Evolutionary conservation across 1,140 invertebrate genomes (phyloP).

Genomic region (Lycorma delicatula): DNA sequence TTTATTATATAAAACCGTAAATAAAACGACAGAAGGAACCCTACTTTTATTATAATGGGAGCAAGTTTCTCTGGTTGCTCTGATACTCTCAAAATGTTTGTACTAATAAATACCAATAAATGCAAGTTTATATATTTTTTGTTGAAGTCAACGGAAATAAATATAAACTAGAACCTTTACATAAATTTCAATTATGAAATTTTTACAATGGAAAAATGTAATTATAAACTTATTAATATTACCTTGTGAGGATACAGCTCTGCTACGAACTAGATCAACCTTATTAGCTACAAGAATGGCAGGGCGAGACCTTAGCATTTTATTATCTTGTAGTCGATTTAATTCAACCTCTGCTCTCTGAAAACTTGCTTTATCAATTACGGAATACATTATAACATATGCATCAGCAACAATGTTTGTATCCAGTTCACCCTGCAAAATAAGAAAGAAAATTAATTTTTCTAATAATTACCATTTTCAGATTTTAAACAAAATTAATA

Average conservation of each 20-base stretch:
- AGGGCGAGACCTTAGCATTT: constrained; percentile 61
- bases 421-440: constrained; percentile 64
- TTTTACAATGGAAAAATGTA: neutral
- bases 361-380: constrained; percentile 83
- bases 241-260: constrained; percentile 86
- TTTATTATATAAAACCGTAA: too few relatives aligned
- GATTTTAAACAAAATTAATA: too few relatives aligned
- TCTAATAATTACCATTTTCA: too few relatives aligned
- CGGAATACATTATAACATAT: constrained; percentile 83
- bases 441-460: too few relatives aligned
- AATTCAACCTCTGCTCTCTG: constrained; percentile 70
- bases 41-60: too few relatives aligned
- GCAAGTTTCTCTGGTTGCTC: too few relatives aligned
- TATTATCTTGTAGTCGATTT: constrained; percentile 60
- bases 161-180: neutral
- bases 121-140: neutral
- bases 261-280: constrained; percentile 83
- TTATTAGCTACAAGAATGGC: constrained; percentile 91
- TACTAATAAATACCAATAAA: too few relatives aligned
- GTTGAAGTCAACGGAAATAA: too few relatives aligned
- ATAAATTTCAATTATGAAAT: neutral
- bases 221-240: too few relatives aligned
- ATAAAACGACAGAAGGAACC: too few relatives aligned
- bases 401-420: constrained; percentile 66
- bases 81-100: too few relatives aligned